phyloP scores from a whole-genome alignment of 2,888 invertebrate genomes.

The Drosophila yooni region DNA sequence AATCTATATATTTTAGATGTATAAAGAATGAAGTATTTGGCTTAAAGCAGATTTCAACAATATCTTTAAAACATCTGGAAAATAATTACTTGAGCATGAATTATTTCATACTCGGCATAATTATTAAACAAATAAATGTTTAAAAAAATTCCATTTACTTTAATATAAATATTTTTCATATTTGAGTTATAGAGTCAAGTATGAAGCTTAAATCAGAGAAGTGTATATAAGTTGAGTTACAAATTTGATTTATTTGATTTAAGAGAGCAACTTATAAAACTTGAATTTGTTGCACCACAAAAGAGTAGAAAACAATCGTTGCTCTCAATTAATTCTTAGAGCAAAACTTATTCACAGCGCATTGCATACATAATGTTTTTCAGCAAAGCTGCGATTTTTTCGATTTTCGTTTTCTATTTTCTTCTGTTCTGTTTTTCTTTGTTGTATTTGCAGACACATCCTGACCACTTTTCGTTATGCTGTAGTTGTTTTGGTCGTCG shows the following conservation, averaged over 20 bases:
- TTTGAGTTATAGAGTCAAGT: not conserved
- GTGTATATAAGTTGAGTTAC: not conserved
- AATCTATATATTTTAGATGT: not conserved
- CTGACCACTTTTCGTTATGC: constrained; percentile 39
- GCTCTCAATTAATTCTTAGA: constrained; percentile 18
- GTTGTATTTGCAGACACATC: constrained; percentile 33
- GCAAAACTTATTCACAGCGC: constrained; percentile 55
- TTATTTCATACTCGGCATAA: not conserved
- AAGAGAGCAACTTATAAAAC: not conserved
- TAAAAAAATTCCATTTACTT: no score
- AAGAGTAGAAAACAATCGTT: constrained; percentile 1
- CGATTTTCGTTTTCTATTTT: not conserved
- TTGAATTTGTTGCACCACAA: not conserved
- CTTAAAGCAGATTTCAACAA: not conserved
- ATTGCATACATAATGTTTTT: constrained; percentile 46
- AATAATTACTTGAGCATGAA: not conserved
- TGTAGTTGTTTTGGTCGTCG: constrained; percentile 51
- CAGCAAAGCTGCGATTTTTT: constrained; percentile 30
- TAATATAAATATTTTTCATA: not conserved
- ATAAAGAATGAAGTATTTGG: not conserved
- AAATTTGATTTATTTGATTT: not conserved
- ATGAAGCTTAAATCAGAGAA: not conserved
- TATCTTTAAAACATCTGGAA: not conserved
- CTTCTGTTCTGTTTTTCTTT: not conserved
- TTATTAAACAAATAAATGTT: not conserved